A percentile compares a stretch with the other conserved stretches of the same genome.
Conservation (phyloP, 2,113 vertebrate genomes). For the Rhinopomastus cyanomelas region DNA sequence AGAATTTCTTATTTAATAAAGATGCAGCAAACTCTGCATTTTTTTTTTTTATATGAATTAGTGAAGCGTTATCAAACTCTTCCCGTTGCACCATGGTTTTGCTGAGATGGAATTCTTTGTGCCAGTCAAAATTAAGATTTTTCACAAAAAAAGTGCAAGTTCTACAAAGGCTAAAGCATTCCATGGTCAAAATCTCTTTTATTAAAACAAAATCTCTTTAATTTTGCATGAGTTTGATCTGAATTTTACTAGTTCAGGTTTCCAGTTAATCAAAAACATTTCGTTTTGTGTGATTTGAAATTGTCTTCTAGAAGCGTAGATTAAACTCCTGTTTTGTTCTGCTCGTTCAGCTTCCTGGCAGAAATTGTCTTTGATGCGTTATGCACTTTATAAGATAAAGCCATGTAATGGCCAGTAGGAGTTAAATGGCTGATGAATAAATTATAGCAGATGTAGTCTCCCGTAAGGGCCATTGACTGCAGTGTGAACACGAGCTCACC, state of each 20-base stretch:
- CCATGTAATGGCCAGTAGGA: neutral
- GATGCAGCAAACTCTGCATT: neutral
- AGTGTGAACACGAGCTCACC: neutral
- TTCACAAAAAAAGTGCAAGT: neutral
- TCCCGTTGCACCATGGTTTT: neutral
- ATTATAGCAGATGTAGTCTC: neutral
- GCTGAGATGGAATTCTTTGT: neutral
- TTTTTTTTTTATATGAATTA: neutral
- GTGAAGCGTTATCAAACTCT: neutral
- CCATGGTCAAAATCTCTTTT: neutral
- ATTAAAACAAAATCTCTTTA: neutral
- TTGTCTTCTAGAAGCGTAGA: neutral
- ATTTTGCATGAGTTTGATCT: neutral
- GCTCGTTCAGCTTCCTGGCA: neutral
- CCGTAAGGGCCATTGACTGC: neutral
- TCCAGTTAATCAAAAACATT: neutral
- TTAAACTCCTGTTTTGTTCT: neutral
- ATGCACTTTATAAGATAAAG: neutral
- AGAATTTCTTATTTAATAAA: neutral
- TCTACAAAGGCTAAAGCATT: neutral
- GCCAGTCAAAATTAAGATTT: neutral
- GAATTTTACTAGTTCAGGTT: neutral
- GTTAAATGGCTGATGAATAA: neutral
- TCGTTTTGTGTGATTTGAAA: neutral
- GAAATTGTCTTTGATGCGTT: neutral